These are phyloP conservation scores for Poeciliopsis paucimaculata DNA, from an alignment of 2,797 vertebrate species.

Conservation along the genomic window DNA sequence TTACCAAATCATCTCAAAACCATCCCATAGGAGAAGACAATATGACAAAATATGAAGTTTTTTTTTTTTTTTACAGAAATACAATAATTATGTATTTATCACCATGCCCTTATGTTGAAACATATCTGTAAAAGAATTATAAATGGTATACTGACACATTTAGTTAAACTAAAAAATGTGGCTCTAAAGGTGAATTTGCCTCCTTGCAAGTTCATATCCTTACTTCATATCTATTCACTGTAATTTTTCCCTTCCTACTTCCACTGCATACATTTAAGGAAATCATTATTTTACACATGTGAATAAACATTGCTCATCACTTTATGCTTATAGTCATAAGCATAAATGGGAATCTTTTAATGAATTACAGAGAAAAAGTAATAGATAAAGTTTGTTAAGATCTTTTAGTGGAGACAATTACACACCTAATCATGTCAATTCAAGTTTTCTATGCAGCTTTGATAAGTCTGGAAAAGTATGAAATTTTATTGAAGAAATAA, in stretches of 20 bases:
- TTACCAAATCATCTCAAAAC: background rate
- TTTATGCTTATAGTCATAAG: too few species aligned
- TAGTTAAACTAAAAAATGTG: background rate
- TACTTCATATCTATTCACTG: too few species aligned
- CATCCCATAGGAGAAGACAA: background rate
- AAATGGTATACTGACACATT: background rate
- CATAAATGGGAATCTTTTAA: too few species aligned
- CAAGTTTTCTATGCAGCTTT: too few species aligned
- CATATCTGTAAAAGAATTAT: background rate
- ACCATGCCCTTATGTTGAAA: background rate
- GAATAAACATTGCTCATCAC: too few species aligned
- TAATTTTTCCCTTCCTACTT: too few species aligned
- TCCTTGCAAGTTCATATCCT: background rate
- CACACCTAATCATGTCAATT: background rate
- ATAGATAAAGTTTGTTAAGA: background rate
- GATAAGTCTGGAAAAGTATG: too few species aligned
- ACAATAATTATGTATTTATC: background rate
- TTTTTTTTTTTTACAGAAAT: background rate
- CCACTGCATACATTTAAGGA: too few species aligned
- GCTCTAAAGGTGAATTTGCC: background rate
- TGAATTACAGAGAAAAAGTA: too few species aligned
- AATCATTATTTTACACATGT: too few species aligned
- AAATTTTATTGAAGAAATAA: background rate
- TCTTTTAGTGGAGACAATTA: background rate
- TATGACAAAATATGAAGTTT: background rate